Base-by-base conservation (phyloP, 2,797 vertebrate genomes). In the Lepilemur septentrionalis region DNA sequence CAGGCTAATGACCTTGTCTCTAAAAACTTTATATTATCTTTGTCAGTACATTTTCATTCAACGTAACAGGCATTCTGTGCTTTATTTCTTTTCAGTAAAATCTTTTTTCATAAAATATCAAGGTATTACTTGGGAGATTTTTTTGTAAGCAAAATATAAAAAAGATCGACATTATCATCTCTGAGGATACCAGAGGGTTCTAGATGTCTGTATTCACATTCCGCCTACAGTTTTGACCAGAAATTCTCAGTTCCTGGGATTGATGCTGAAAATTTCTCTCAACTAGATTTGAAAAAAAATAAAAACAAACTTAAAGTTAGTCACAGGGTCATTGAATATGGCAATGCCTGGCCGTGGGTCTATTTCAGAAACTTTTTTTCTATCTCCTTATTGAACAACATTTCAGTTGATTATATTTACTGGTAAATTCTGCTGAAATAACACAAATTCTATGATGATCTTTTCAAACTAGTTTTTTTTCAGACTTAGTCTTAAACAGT, bases 71-170 rank as follows among this genome's bases (percentile, higher is more conserved):
- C 2, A 10, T 35, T 22, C 30, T 89, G 18, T 57, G 30, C 32
- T 93, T 70, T 80, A 67, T 84, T 72, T 63, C 65, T 41, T 61
- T 76, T 88, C 69, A 67, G 59, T 72, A 78, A 32, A 25, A 91
- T 63, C 4, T 55, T 89, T 63, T 63, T 43, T 35, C 22, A 84
- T 43, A 82, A 94, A 76, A 17, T 50, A 57, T 70, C 14, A 82
- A 83, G 7, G 8, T 38, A 35, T 91, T 35, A 59, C 55, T 86
- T 46, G 41, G 18, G 43, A 57, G 28, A 30, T 20, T 25, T 65
- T 87, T 61, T 87, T n/a, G 38, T 38, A 87, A 89, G 13, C 38
- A 83, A 89, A 95, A 63, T 41, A 55, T 46, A 92, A 86, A 86
- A 75, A 7, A 70, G 14, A 70, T 89, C 23, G 30, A 65, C 48